These are phyloP conservation scores for Seriola dumerili DNA, from an alignment of 2,113 vertebrate genomes.

Conservation along the genomic window DNA sequence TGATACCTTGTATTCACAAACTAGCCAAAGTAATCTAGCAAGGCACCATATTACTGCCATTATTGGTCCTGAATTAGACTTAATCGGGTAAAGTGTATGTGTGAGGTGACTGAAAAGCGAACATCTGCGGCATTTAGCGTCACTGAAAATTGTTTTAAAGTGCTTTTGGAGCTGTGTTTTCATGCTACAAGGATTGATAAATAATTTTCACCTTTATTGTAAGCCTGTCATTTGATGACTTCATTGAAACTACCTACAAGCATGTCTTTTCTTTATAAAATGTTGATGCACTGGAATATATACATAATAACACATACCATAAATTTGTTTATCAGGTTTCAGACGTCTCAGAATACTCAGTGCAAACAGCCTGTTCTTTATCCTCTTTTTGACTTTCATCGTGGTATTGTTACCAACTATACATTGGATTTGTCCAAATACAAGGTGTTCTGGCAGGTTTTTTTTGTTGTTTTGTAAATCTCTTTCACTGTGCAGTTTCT, in stretches of 20 bases:
- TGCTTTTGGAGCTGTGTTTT: conserved; percentile 15
- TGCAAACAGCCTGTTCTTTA: neutral
- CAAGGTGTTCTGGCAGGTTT: neutral
- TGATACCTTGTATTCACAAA: conserved; percentile 62
- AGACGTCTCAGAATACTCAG: neutral
- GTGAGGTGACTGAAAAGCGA: conserved; percentile 42
- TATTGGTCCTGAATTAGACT: conserved; percentile 36
- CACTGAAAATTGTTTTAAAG: conserved; percentile 26
- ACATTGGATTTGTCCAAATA: neutral
- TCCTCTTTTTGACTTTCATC: conserved; percentile 6
- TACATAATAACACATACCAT: neutral
- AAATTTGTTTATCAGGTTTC: neutral
- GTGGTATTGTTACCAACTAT: neutral
- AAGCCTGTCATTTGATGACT: conserved; percentile 19
- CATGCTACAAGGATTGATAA: neutral
- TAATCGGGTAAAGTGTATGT: conserved; percentile 15
- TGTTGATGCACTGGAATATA: neutral
- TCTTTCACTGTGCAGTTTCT: neutral
- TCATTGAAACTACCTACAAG: conserved; percentile 7
- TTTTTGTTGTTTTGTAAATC: too few species aligned
- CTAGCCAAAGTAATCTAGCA: conserved; percentile 43
- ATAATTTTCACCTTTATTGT: conserved; percentile 15
- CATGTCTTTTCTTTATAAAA: conserved; percentile 11
- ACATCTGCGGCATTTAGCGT: conserved; percentile 10
- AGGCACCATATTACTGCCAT: conserved; percentile 32